These are phyloP conservation scores for Athene noctua DNA, from an alignment of 2,113 vertebrate genomes.

Conservation along the genomic window DNA sequence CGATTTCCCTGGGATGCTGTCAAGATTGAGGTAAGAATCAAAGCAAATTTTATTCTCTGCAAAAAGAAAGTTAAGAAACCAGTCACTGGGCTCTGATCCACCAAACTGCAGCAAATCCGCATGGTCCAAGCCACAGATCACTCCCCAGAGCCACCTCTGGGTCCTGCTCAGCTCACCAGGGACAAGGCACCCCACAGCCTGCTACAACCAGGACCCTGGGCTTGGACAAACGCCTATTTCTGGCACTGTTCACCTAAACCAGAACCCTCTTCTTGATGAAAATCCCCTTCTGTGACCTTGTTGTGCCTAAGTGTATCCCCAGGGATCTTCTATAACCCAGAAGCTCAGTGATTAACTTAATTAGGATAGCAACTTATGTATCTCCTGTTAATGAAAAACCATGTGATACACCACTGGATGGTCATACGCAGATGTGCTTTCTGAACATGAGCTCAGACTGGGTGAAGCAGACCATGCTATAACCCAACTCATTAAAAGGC, in stretches of 20 bases:
- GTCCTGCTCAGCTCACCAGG: accelerated
- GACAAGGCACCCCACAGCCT: neutral
- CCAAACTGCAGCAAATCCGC: accelerated
- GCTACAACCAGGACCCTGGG: accelerated
- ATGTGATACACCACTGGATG: neutral
- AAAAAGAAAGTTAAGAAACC: neutral
- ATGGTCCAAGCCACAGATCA: accelerated
- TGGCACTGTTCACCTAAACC: neutral
- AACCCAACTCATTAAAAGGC: neutral
- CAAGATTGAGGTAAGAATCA: neutral
- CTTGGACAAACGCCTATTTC: neutral
- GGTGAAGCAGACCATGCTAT: neutral
- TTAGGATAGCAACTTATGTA: neutral
- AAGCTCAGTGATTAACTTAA: neutral
- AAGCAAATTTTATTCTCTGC: neutral
- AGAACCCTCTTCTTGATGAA: neutral
- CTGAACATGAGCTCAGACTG: neutral
- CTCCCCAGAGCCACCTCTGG: neutral
- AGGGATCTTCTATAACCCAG: neutral
- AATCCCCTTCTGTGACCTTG: neutral
- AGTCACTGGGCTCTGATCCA: accelerated
- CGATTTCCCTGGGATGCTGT: neutral
- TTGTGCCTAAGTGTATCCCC: neutral
- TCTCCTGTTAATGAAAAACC: neutral
- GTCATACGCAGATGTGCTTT: neutral